Base-by-base conservation (phyloP, 2,888 invertebrate genomes). In the Thalpophila matura region DNA sequence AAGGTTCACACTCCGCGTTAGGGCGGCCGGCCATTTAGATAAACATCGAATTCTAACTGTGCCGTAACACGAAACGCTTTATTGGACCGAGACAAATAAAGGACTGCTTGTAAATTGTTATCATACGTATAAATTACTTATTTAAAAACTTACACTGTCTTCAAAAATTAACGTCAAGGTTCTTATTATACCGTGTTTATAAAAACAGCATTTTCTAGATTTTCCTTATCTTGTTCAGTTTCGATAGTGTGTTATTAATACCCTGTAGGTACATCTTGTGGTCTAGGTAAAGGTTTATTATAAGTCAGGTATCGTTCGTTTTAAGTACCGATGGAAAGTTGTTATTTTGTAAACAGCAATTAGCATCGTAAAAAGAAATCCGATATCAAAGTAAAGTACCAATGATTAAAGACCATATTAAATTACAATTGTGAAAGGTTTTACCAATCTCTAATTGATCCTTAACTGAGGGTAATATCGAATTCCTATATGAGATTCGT, bases 41-140 rank as follows among this genome's bases (percentile, higher is more conserved):
- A 90, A 86, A 81, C 84, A 94, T 94, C 94, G 78, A 77, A 86
- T 86, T 89, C 88, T 88, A 93, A 94, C 89, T 88, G 89, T 85
- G 78, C 82, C 81, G 79, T 83, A 86, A 89, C 94, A 94, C 92
- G 95, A 90, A 91, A 81, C 84, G 85, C 85, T 91, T 88, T 88
- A 89, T 88, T 86, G 83, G 78, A 63, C 80, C 66, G 71, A 84
- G 83, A 89, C 84, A 88, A 88, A 87, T 87, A 87, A 87, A 85
- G 82, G 80, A 86, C 85, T 85, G 77, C 75, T 79, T 74, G 72
- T 80, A 77, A 82, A 84, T 80, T 80, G 80, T 79, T 79, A 77
- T 60, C 57, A 56, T 47, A 53, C 45, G 38, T 53, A 62, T 49
- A 74, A 38, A 77, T 53, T 51, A 46, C 47, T 49, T 14, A 53